Evolutionary conservation across 2,113 vertebrate genomes (phyloP).

Genomic region (Miniopterus natalensis): DNA sequence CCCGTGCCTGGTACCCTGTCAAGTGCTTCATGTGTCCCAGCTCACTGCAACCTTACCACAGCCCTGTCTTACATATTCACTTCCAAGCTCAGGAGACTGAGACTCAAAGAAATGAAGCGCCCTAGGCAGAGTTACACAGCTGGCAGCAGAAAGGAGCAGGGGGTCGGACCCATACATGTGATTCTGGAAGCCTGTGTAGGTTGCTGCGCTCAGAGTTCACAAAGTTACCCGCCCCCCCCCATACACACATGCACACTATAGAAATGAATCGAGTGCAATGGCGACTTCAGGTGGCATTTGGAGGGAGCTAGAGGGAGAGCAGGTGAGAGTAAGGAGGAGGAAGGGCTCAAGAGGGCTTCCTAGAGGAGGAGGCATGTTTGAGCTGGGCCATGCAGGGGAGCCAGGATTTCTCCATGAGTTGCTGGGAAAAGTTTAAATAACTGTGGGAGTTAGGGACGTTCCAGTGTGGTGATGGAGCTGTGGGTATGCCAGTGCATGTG

Average conservation of each 20-base stretch:
- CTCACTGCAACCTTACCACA: neutral
- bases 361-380: neutral
- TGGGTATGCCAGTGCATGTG: neutral
- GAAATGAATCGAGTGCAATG: neutral
- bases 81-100: neutral
- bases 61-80: neutral
- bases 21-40: neutral
- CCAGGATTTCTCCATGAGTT: neutral
- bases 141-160: neutral
- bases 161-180: neutral
- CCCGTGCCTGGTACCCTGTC: neutral
- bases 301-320: neutral
- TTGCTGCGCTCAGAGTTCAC: neutral
- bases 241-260: neutral
- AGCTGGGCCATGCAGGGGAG: neutral
- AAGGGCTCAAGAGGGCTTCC: neutral
- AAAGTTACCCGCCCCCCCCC: neutral
- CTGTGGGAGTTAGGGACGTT: neutral
- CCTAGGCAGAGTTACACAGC: neutral
- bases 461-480: neutral
- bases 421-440: neutral
- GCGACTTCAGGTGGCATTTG: neutral
- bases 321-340: neutral
- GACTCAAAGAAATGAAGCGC: neutral
- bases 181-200: neutral